phyloP scores from a whole-genome alignment of 2,113 vertebrate species.

The Bos indicus region DNA sequence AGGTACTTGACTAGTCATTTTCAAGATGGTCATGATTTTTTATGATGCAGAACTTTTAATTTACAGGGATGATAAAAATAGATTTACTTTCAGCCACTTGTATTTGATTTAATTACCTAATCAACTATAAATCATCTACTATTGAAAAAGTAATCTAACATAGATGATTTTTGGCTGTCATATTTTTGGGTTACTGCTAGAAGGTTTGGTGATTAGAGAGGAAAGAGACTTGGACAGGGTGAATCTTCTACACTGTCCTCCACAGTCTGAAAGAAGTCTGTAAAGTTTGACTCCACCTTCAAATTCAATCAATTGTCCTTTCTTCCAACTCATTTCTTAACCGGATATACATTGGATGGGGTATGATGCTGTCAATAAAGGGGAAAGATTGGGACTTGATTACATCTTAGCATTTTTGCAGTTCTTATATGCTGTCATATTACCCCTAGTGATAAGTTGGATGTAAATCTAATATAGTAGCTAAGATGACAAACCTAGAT shows the following conservation, averaged over 20 bases:
- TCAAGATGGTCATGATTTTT: conserved; percentile 91
- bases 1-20: conserved; percentile 87
- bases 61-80: conserved; percentile 91
- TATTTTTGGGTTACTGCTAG: conserved; percentile 75
- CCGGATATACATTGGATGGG: not conserved
- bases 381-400: not conserved
- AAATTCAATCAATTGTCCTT: not conserved
- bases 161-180: conserved; percentile 78
- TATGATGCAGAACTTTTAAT: conserved; percentile 91
- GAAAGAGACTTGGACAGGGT: not conserved
- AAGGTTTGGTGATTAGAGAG: conserved; percentile 60
- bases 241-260: not conserved
- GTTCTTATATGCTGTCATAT: not conserved
- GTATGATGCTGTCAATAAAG: not conserved
- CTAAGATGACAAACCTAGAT: not conserved
- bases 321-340: not conserved
- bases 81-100: conserved; percentile 88
- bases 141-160: conserved; percentile 87
- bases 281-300: not conserved
- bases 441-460: not conserved
- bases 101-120: conserved; percentile 91
- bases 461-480: conserved; percentile 10
- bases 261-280: not conserved
- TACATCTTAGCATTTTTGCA: not conserved
- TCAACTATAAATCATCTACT: conserved; percentile 89